Conservation (phyloP, 2,888 invertebrate genomes). For the Metellina segmentata region DNA sequence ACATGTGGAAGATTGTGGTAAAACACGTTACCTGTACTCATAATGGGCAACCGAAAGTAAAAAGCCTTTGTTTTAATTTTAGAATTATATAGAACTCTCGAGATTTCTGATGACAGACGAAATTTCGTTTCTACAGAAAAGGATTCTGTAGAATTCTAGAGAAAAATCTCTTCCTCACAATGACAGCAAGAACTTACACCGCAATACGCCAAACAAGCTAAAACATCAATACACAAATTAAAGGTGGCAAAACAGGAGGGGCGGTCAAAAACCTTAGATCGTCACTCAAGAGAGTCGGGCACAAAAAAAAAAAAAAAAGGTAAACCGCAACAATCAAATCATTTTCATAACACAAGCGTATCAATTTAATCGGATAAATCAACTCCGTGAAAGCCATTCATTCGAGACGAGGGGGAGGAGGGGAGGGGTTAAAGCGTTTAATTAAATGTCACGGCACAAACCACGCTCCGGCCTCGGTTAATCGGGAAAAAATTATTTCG, state of each 20-base stretch:
- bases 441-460: slow-evolving; percentile 27
- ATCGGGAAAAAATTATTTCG: slow-evolving; percentile 30
- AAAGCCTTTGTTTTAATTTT: too few relatives aligned
- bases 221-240: background rate
- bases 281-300: background rate
- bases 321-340: background rate
- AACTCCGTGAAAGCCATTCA: background rate
- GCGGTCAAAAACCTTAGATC: background rate
- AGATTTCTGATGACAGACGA: too few relatives aligned
- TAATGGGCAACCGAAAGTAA: too few relatives aligned
- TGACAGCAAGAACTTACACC: too few relatives aligned
- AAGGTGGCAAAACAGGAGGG: background rate
- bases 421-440: slow-evolving; percentile 10
- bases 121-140: too few relatives aligned
- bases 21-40: too few relatives aligned
- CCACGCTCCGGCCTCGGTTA: slow-evolving; percentile 25
- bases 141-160: too few relatives aligned
- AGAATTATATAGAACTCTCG: too few relatives aligned
- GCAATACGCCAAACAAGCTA: background rate
- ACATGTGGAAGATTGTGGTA: too few relatives aligned
- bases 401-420: background rate
- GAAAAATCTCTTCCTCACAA: too few relatives aligned
- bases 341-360: background rate
- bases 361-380: slow-evolving; percentile 1
- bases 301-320: background rate